Evolutionary conservation across 2,797 vertebrate species (phyloP).

Genomic region (Xenentodon cancila): DNA sequence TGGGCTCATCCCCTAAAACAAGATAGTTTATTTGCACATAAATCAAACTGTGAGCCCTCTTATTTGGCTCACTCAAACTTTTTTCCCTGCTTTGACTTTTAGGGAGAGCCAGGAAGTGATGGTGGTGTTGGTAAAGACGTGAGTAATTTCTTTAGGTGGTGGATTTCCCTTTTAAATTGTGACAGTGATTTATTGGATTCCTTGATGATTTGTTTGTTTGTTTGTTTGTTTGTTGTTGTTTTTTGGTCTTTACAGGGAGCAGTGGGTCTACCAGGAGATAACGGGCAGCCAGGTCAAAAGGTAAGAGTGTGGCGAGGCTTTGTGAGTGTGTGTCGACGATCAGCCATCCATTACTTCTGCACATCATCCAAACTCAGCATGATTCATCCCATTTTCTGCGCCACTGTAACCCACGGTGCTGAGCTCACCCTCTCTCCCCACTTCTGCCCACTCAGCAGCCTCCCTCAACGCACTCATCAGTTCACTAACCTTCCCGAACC

Average conservation of each 20-base stretch:
- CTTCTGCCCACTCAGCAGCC: slow-evolving; percentile 61
- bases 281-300: slow-evolving; percentile 88
- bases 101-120: slow-evolving; percentile 92
- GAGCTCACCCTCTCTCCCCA: slow-evolving; percentile 23
- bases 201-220: slow-evolving; percentile 23
- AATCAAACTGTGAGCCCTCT: background rate
- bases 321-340: slow-evolving; percentile 17
- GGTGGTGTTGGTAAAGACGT: slow-evolving; percentile 92
- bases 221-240: slow-evolving; percentile 23
- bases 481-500: slow-evolving; percentile 51
- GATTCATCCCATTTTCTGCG: slow-evolving; percentile 14
- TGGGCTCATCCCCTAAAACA: background rate
- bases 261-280: slow-evolving; percentile 84
- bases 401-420: slow-evolving; percentile 34
- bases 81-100: slow-evolving; percentile 30
- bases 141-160: slow-evolving; percentile 58
- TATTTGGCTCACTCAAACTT: background rate
- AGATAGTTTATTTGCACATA: background rate
- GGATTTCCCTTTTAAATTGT: slow-evolving; percentile 28
- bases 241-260: slow-evolving; percentile 80
- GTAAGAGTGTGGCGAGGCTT: slow-evolving; percentile 70
- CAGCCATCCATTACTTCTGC: slow-evolving; percentile 29
- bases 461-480: slow-evolving; percentile 69
- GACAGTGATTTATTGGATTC: slow-evolving; percentile 29
- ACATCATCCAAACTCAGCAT: slow-evolving; percentile 17